Evolutionary conservation across 2,113 vertebrate species (phyloP).

Genomic region (Pelvicachromis taeniatus): DNA sequence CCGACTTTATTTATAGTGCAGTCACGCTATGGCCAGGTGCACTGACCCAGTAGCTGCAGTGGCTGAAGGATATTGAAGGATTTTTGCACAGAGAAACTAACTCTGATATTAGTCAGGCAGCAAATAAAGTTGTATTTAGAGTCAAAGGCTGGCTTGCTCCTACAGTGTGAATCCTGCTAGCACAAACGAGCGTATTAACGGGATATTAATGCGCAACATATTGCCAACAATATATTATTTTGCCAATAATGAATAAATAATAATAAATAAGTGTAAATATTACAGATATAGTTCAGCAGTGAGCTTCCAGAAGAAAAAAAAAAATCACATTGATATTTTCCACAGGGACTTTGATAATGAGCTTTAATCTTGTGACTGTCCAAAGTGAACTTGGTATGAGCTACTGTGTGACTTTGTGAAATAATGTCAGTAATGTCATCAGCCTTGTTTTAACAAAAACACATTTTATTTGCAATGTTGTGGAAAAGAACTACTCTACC

Average conservation of each 20-base stretch:
- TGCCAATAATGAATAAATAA: no score
- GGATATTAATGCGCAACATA: background rate
- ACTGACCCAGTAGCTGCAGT: background rate
- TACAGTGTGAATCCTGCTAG: background rate
- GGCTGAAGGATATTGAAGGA: background rate
- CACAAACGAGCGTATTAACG: background rate
- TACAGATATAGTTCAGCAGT: background rate
- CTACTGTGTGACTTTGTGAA: background rate
- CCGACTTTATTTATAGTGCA: background rate
- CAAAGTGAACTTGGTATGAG: background rate
- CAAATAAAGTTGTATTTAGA: background rate
- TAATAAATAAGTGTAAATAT: background rate
- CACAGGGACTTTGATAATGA: background rate
- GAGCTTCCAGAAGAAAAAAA: background rate
- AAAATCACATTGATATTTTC: background rate
- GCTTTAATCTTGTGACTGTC: background rate
- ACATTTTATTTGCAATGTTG: background rate
- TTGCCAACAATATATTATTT: no score
- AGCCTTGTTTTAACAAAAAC: background rate
- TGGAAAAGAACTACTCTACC: background rate
- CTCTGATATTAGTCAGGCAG: background rate
- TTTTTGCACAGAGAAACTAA: background rate
- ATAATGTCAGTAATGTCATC: background rate
- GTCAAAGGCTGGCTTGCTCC: background rate
- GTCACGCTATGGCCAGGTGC: constrained; percentile 13